phyloP scores from a whole-genome alignment of 2,888 invertebrate species.

The Nymphalis urticae region DNA sequence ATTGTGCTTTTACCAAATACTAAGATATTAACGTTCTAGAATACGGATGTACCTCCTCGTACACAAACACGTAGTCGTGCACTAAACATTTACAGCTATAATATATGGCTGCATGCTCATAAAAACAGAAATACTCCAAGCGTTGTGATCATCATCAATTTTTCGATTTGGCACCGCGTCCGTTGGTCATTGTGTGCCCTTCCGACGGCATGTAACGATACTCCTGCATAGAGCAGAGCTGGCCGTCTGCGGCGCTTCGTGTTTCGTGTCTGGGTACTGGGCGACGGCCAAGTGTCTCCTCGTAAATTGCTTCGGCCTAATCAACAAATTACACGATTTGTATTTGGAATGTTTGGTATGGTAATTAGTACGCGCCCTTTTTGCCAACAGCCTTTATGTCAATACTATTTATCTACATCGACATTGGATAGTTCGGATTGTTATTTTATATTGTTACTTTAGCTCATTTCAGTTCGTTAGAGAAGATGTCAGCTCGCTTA shows the following conservation, averaged over 20 bases:
- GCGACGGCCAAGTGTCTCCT: constrained; percentile 50
- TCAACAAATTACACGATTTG: constrained; percentile 26
- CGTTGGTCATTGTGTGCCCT: constrained; percentile 44
- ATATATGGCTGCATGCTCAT: constrained; percentile 8
- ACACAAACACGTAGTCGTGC: too few relatives aligned
- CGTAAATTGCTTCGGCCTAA: constrained; percentile 34
- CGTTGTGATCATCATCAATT: constrained; percentile 25
- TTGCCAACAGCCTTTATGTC: not conserved
- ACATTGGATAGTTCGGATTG: too few relatives aligned
- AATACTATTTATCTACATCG: not conserved
- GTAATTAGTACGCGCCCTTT: constrained; percentile 4
- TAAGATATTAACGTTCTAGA: too few relatives aligned
- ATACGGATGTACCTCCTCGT: too few relatives aligned
- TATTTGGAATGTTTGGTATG: constrained; percentile 15
- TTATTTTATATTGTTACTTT: too few relatives aligned
- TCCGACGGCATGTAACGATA: constrained; percentile 60
- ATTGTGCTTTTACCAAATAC: too few relatives aligned
- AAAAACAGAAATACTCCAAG: constrained; percentile 7
- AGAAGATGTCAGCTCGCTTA: too few relatives aligned
- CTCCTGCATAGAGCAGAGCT: constrained; percentile 43
- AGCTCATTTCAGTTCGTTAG: too few relatives aligned
- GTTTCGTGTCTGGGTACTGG: constrained; percentile 46
- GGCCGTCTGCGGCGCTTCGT: constrained; percentile 22
- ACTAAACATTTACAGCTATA: not conserved
- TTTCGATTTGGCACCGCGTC: constrained; percentile 44